Evolutionary conservation across 2,888 invertebrate species (phyloP).

Genomic region (Holacanthella duospinosa): DNA sequence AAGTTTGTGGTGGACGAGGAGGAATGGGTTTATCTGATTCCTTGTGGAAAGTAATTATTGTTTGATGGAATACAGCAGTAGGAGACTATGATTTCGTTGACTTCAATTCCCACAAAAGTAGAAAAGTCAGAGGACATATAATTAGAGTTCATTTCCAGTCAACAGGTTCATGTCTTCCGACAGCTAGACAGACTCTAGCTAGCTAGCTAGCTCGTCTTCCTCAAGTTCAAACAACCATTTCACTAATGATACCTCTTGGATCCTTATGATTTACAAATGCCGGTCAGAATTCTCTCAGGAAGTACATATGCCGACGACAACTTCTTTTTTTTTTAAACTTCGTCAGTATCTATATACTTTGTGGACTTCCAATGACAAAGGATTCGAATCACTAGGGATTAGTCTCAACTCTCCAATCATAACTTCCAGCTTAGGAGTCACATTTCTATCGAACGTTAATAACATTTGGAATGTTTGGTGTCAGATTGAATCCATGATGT

Average conservation of each 20-base stretch:
- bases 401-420: too few relatives aligned
- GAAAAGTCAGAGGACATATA: neutral
- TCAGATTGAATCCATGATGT: too few relatives aligned
- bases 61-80: neutral
- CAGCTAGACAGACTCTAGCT: too few relatives aligned
- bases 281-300: neutral
- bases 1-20: constrained; percentile 3
- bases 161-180: constrained; percentile 1
- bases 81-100: neutral
- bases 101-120: neutral
- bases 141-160: constrained; percentile 3
- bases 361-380: too few relatives aligned
- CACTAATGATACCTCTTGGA: constrained; percentile 1
- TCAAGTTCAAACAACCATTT: constrained; percentile 2
- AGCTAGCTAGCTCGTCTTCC: too few relatives aligned
- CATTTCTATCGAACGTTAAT: too few relatives aligned
- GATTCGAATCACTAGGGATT: too few relatives aligned
- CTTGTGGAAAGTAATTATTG: neutral
- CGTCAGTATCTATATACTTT: too few relatives aligned
- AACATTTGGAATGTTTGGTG: too few relatives aligned
- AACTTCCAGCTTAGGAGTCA: too few relatives aligned
- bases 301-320: too few relatives aligned
- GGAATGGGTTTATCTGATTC: neutral
- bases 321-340: too few relatives aligned
- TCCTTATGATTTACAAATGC: constrained; percentile 1